Conservation (phyloP, 53 echinoderm and acorn worm genomes). For the Actinopyga echinites region DNA sequence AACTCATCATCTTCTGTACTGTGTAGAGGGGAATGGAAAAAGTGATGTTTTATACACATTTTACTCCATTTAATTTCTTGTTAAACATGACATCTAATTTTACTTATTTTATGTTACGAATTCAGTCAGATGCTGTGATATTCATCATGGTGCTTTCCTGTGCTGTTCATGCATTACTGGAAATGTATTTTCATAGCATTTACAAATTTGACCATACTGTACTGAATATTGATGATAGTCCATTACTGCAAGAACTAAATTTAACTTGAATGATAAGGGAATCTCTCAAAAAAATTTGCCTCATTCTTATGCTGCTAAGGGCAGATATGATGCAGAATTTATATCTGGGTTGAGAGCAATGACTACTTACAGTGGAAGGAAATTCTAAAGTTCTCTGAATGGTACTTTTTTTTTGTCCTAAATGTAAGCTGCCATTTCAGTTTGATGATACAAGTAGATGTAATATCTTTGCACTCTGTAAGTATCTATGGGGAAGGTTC, state of each 20-base stretch:
- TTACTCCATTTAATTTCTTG: no score
- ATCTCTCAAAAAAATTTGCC: neutral
- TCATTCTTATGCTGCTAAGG: neutral
- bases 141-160: slow-evolving; percentile 10
- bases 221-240: neutral
- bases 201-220: neutral
- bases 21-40: no score
- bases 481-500: neutral
- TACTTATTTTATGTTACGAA: neutral
- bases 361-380: neutral
- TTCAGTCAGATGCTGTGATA: neutral
- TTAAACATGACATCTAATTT: no score
- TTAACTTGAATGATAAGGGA: neutral
- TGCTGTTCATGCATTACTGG: slow-evolving; percentile 7
- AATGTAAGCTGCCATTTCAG: neutral
- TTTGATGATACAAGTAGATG: neutral
- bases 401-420: neutral
- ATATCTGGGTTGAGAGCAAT: neutral
- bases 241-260: neutral
- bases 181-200: neutral
- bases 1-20: no score
- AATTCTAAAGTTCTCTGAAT: neutral
- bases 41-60: no score
- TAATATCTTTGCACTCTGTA: neutral
- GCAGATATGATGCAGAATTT: neutral